phyloP scores from a whole-genome alignment of 2,113 vertebrate species.

The Alexandromys fortis region DNA sequence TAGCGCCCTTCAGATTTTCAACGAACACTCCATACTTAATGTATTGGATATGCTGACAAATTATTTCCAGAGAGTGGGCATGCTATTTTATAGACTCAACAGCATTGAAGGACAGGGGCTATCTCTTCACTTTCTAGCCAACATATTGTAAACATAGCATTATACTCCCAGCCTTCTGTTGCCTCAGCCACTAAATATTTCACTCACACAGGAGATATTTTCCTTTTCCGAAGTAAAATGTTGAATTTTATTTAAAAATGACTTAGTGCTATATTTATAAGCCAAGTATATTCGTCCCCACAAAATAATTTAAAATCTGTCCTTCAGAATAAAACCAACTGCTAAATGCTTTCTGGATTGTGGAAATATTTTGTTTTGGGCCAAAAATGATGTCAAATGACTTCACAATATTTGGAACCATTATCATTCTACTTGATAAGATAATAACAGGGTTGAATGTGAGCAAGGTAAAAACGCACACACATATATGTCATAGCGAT shows the following conservation, averaged over 20 bases:
- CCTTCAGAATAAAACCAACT: constrained; percentile 59
- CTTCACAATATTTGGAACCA: constrained; percentile 70
- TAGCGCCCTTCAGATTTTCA: background rate
- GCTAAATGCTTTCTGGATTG: constrained; percentile 57
- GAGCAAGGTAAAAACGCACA: background rate
- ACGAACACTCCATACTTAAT: background rate
- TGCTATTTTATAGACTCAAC: background rate
- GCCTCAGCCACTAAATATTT: constrained; percentile 34
- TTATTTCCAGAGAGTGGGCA: background rate
- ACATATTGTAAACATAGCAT: background rate
- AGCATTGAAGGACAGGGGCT: background rate
- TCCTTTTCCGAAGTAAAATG: constrained; percentile 47
- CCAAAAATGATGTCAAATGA: constrained; percentile 22
- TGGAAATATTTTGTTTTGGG: constrained; percentile 59
- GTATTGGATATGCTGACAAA: background rate
- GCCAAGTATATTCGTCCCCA: background rate
- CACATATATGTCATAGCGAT: background rate
- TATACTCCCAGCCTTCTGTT: background rate
- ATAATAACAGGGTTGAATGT: background rate
- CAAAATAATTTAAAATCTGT: constrained; percentile 68
- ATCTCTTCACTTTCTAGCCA: background rate
- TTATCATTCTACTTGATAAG: constrained; percentile 39
- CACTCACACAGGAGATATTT: background rate
- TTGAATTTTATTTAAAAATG: constrained; percentile 63
- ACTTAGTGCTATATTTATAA: constrained; percentile 51